Evolutionary conservation across 1,140 invertebrate species (phyloP), one percentile per base, ranked within the genome.

Genomic region (Drosophila orena): DNA sequence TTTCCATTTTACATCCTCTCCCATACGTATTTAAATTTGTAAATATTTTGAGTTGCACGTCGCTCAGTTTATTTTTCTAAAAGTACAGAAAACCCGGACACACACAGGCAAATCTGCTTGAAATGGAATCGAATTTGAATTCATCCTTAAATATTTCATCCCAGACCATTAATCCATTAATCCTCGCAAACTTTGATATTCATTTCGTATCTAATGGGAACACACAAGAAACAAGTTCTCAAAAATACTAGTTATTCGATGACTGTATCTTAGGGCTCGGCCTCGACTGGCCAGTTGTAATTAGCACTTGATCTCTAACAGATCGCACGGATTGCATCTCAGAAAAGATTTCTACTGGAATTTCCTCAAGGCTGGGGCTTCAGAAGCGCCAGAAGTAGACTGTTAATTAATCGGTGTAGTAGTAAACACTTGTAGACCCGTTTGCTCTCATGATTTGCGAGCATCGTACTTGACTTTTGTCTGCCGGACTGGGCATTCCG

Each of bases 351-450:
- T 52, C 37, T 56, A 57, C 62, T 61, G 68, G 68, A 75, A 66
- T 54, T 56, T 37, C 59, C 40, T 24, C 70, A 79, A 86, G 77
- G 80, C 83, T 73, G 40, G 7, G 12, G 14, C 37, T 27, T 46
- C 37, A 34, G 44, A 42, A 71, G 22, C 37, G 50, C 47, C 43
- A 55, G 37, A 68, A 55, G 17, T 58, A 60, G 46, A 38, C 66
- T 88, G 83, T 65, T 86, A 88, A 86, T 88, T 83, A 81, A 78
- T 78, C 59, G 60, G 22, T 17, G 17, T 17, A 17, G 17, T 17
- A 17, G 1, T 17, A 17, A 17, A 17, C 17, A 17, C 17, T 59
- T 43, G 17, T 59, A 54, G 43, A 56, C 42, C 71, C 52, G 52
- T 56, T 76, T 65, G 59, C 68, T 58, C 46, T 38, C 56, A 65